phyloP scores from a whole-genome alignment of 2,888 invertebrate species.

The Polylopha cassiicola region DNA sequence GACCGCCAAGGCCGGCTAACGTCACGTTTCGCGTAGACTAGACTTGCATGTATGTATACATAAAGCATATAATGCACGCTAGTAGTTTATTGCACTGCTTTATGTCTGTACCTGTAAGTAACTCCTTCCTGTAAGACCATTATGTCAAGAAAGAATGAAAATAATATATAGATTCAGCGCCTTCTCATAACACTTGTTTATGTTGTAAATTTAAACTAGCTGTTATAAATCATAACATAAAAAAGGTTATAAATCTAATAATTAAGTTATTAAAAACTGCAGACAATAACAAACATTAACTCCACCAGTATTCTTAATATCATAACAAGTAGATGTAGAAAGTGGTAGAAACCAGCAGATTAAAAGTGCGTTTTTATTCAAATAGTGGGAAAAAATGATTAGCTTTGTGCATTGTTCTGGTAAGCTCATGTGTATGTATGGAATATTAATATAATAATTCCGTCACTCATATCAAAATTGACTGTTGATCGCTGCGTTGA shows the following conservation, averaged over 20 bases:
- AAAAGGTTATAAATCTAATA: too few relatives aligned
- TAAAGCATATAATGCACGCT: slow-evolving; percentile 31
- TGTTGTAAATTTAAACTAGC: too few relatives aligned
- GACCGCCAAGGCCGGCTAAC: slow-evolving; percentile 69
- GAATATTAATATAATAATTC: background rate
- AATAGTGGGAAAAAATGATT: slow-evolving; percentile 9
- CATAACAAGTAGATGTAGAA: slow-evolving; percentile 16
- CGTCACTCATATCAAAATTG: too few relatives aligned
- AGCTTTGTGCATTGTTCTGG: slow-evolving; percentile 5
- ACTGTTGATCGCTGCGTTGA: slow-evolving; percentile 15
- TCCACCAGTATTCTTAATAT: background rate
- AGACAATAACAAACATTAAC: background rate
- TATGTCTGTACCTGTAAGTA: slow-evolving; percentile 12
- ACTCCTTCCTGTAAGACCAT: slow-evolving; percentile 11
- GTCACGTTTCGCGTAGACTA: slow-evolving; percentile 70
- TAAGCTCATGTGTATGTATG: background rate
- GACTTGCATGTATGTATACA: slow-evolving; percentile 54
- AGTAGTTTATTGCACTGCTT: slow-evolving; percentile 55
- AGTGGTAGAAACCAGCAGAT: slow-evolving; percentile 9
- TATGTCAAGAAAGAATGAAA: too few relatives aligned
- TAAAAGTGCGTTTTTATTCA: slow-evolving; percentile 4
- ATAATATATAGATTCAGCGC: too few relatives aligned
- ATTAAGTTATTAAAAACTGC: background rate
- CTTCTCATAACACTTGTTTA: too few relatives aligned
- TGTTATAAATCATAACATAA: too few relatives aligned